These are phyloP conservation scores for Hemithea aestivaria DNA, from an alignment of 2,888 invertebrate species.

Conservation along the genomic window DNA sequence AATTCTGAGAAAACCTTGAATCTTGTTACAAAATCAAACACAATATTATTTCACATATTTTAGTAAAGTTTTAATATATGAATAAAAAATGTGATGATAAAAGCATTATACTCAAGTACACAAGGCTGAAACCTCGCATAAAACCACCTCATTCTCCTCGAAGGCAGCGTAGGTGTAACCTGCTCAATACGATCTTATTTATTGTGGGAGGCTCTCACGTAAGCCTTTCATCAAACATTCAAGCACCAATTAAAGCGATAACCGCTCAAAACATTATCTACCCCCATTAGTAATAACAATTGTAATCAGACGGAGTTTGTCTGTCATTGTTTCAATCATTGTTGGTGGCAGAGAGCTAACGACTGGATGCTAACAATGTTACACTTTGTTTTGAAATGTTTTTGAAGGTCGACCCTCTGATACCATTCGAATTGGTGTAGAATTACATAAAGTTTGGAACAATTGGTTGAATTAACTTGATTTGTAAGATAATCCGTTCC, in stretches of 20 bases:
- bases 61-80: no score
- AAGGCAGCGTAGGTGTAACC: no score
- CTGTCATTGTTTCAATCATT: constrained; percentile 39
- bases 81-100: no score
- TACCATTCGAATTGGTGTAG: not conserved
- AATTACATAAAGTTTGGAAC: constrained; percentile 1
- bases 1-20: no score
- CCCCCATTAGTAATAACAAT: constrained; percentile 31
- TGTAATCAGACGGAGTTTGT: constrained; percentile 24
- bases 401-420: not conserved
- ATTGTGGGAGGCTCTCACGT: not conserved
- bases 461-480: not conserved
- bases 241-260: constrained; percentile 13
- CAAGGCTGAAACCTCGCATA: no score
- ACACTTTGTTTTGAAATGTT: constrained; percentile 8
- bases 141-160: no score
- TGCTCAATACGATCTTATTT: no score
- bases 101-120: no score
- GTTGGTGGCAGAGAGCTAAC: constrained; percentile 22
- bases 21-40: no score
- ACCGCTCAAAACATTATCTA: constrained; percentile 6
- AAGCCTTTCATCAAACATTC: constrained; percentile 5
- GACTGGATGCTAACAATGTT: constrained; percentile 29
- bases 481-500: no score
- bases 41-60: no score